Percentiles rank a stretch among this genome's conserved stretches.
Evolutionary conservation across 2,797 vertebrate genomes (phyloP).

Genomic region (Steatocranus sp.): DNA sequence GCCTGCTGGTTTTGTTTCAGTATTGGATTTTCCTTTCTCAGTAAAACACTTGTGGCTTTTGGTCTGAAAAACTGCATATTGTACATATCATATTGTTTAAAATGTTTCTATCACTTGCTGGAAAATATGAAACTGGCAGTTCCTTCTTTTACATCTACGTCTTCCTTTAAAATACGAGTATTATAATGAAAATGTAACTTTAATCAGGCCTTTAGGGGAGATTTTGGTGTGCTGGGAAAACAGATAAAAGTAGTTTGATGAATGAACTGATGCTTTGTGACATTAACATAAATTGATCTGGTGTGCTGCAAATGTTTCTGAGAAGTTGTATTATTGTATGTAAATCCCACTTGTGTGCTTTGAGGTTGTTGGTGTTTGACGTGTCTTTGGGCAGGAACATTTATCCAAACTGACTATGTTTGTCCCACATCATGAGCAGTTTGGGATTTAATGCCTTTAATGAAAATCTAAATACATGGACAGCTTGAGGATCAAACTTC

Average conservation of each 20-base stretch:
- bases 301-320: not conserved
- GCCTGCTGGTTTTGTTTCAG: not conserved
- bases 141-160: not conserved
- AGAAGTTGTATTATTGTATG: not conserved
- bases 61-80: not conserved
- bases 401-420: not conserved
- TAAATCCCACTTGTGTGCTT: not conserved
- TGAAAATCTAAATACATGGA: rapidly evolving
- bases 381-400: not conserved
- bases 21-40: not conserved
- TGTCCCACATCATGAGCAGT: not conserved
- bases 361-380: not conserved
- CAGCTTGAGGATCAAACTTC: not conserved
- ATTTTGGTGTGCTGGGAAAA: not conserved
- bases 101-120: not conserved
- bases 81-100: not conserved
- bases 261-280: not conserved
- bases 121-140: not conserved
- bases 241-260: not conserved
- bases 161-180: not conserved
- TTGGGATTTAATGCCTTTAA: not conserved
- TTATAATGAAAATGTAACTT: not conserved
- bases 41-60: not conserved
- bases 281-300: not conserved
- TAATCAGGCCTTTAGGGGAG: not conserved